Percentiles rank a stretch among this genome's conserved stretches.
Conservation (phyloP, 2,888 invertebrate genomes). For the Cabera pusaria region DNA sequence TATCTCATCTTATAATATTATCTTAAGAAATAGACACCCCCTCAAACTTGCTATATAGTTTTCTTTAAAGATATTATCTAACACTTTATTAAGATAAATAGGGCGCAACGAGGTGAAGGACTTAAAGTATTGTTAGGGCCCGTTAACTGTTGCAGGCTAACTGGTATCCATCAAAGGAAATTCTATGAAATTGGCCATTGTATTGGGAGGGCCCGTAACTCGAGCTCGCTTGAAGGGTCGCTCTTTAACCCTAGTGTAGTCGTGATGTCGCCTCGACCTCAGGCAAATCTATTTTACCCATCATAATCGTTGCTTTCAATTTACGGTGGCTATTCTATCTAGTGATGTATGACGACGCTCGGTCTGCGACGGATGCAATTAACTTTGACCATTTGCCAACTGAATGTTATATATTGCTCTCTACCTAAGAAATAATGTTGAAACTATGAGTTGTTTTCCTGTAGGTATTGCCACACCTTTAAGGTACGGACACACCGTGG, state of each 20-base stretch:
- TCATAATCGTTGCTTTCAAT: constrained; percentile 80
- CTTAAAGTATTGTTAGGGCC: constrained; percentile 47
- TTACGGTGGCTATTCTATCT: constrained; percentile 70
- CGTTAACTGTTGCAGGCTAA: constrained; percentile 58
- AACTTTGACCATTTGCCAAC: too few relatives aligned
- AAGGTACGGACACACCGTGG: too few relatives aligned
- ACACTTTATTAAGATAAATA: constrained; percentile 17
- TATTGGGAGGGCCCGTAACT: constrained; percentile 71
- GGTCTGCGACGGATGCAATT: too few relatives aligned
- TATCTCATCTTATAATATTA: too few relatives aligned
- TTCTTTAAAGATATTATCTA: too few relatives aligned
- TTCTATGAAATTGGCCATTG: constrained; percentile 79
- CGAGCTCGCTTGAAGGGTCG: constrained; percentile 64
- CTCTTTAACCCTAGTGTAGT: constrained; percentile 71
- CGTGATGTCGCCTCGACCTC: constrained; percentile 78
- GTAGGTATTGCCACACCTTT: too few relatives aligned
- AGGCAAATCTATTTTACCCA: constrained; percentile 74
- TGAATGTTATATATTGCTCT: too few relatives aligned
- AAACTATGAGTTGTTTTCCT: too few relatives aligned
- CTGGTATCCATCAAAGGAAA: constrained; percentile 66
- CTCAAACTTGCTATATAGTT: too few relatives aligned
- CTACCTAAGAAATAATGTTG: too few relatives aligned
- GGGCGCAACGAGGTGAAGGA: constrained; percentile 24
- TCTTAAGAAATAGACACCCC: too few relatives aligned
- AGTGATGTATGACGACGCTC: constrained; percentile 60